Evolutionary conservation across 1,140 invertebrate genomes (phyloP).

Genomic region (Brachionus calyciflorus): DNA sequence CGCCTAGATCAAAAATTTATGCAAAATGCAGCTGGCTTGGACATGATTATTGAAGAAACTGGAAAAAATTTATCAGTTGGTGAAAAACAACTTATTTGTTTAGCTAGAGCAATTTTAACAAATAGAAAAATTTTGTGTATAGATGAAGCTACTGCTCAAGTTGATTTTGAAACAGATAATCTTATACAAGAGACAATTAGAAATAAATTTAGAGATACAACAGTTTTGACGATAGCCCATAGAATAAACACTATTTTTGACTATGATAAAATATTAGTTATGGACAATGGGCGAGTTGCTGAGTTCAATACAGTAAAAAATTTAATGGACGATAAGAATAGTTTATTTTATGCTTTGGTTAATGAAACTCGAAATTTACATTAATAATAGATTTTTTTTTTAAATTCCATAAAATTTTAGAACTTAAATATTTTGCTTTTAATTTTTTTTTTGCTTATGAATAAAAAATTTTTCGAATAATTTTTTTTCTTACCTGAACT

Average conservation of each 20-base stretch:
- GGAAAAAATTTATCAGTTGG: constrained; percentile 35
- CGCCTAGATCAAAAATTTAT: not conserved
- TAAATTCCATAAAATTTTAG: not conserved
- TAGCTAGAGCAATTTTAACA: constrained; percentile 65
- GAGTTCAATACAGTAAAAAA: constrained; percentile 76
- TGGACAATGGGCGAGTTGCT: constrained; percentile 72
- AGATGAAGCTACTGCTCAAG: constrained; percentile 62
- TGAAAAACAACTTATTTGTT: constrained; percentile 62
- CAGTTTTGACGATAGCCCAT: constrained; percentile 62
- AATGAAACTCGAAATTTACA: constrained; percentile 16
- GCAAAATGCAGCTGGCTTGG: not conserved
- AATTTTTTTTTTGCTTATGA: no score
- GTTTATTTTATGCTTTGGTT: constrained; percentile 64
- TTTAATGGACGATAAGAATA: constrained; percentile 66
- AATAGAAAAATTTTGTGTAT: constrained; percentile 75
- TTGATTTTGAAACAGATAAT: constrained; percentile 60
- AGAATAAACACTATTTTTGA: constrained; percentile 62
- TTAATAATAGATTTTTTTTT: constrained; percentile 5
- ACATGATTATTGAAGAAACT: constrained; percentile 11
- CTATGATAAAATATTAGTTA: constrained; percentile 66
- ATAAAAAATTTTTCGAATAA: no score
- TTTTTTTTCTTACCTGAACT: no score
- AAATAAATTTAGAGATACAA: constrained; percentile 57
- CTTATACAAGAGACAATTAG: constrained; percentile 61
- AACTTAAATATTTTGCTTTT: no score